Evolutionary conservation across 2,113 vertebrate genomes (phyloP), one percentile per base, ranked within the genome.

Genomic region (Telmatochromis brichardi): DNA sequence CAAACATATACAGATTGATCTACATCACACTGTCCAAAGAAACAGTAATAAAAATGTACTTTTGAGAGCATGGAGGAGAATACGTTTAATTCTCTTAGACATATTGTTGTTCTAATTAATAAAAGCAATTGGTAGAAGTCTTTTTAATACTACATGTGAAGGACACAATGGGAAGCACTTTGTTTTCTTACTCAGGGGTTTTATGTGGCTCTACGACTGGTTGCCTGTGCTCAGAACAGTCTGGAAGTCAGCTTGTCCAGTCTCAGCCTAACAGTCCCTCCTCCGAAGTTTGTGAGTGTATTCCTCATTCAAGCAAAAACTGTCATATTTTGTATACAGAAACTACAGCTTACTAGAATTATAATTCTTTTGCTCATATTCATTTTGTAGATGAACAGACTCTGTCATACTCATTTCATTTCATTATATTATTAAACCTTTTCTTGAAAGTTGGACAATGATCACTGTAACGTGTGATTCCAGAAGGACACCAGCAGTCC

Each of bases 281-380:
- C 97, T 5, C 98, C 99, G 4, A 99, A 98, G 90, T 99, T 99
- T 92, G 99, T 99, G 95, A 99, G 99, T 98, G 42, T 73, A n/a
- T 60, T 10, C 12, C 28, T 80, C 40, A 47, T 57, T 57, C 9
- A 3, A 81, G 13, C n/a, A 37, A 6, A 21, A 54, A 37, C 26
- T 5, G 63, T 63, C 17, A 10, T n/a, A 4, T 80, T 58, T 3
- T 83, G 5, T 12, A 51, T 4, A 78, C 47, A 78, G 26, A 78
- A 51, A 51, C 10, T 78, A 8, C 45, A 78, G 14, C 15, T 50
- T 19, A 12, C 15, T 76, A 5, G 9, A 47, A 50, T 76, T 50
- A 19, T 31, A 50, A 31, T 76, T 76, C 1, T 50, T 12, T 50
- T 31, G 71, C 23, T 50, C 71, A 50, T 50, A 76, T 76, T 76